Evolutionary conservation across 2,797 vertebrate genomes (phyloP).

Genomic region (Benthosema pterotum): DNA sequence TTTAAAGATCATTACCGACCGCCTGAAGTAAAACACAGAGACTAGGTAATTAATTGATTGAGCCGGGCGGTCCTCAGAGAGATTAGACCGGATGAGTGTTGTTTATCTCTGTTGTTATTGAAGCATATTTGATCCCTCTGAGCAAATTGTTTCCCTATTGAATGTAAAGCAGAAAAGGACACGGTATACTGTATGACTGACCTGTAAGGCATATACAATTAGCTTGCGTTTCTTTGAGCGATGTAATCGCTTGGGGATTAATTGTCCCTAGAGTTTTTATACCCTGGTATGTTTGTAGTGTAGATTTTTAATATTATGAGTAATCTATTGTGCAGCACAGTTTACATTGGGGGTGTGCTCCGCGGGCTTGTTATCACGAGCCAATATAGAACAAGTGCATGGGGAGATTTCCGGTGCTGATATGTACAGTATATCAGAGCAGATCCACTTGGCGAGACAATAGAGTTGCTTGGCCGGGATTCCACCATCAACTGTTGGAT

Average conservation of each 20-base stretch:
- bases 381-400: conserved; percentile 69
- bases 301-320: conserved; percentile 41
- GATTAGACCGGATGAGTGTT: conserved; percentile 78
- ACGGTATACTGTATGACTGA: conserved; percentile 59
- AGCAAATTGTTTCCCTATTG: conserved; percentile 69
- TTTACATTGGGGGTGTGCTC: conserved; percentile 49
- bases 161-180: conserved; percentile 70
- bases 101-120: conserved; percentile 78
- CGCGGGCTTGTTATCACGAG: conserved; percentile 55
- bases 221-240: conserved; percentile 53
- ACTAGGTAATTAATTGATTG: conserved; percentile 89
- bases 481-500: conserved; percentile 71
- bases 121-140: conserved; percentile 69
- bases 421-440: conserved; percentile 47
- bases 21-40: conserved; percentile 85
- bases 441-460: conserved; percentile 75
- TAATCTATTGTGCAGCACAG: conserved; percentile 50
- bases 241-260: conserved; percentile 60
- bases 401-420: conserved; percentile 60
- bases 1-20: conserved; percentile 89
- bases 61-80: conserved; percentile 77
- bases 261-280: conserved; percentile 51
- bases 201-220: conserved; percentile 66
- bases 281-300: conserved; percentile 28
- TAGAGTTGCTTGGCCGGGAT: conserved; percentile 69